Percentiles rank a stretch among this genome's conserved stretches.
These are phyloP conservation scores for Todiramphus chloris DNA, from an alignment of 2,113 vertebrate species.

Conservation along the genomic window DNA sequence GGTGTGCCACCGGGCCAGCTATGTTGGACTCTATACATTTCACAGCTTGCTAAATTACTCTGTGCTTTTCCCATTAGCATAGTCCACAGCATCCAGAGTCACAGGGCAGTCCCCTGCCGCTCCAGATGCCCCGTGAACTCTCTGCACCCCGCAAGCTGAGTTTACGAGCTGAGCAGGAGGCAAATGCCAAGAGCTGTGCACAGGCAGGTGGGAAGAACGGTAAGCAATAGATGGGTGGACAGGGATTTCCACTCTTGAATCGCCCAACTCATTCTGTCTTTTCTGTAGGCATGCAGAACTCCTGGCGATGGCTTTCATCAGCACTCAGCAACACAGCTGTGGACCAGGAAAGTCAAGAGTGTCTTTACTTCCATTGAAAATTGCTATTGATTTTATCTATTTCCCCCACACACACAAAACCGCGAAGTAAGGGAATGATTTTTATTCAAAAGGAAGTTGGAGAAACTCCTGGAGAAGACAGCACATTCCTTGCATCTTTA, in stretches of 20 bases:
- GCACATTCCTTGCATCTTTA: neutral
- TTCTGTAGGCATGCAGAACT: neutral
- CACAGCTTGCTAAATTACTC: neutral
- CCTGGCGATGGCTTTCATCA: neutral
- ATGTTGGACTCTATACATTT: neutral
- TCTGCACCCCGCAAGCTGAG: neutral
- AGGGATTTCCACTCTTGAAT: neutral
- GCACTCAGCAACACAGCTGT: neutral
- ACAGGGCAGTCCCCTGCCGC: neutral
- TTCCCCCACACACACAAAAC: neutral
- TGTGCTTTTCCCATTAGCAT: neutral
- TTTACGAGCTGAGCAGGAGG: neutral
- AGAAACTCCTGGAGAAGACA: neutral
- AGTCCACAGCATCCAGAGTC: neutral
- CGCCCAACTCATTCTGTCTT: neutral
- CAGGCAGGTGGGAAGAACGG: neutral
- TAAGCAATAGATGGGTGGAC: accelerated
- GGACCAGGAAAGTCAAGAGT: neutral
- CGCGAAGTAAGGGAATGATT: neutral
- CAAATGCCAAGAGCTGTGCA: neutral
- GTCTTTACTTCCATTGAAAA: neutral
- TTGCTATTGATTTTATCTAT: neutral
- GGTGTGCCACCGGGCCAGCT: neutral
- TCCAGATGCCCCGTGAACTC: neutral
- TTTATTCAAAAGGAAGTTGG: neutral